Evolutionary conservation across 2,888 invertebrate genomes (phyloP), one percentile per base, ranked within the genome.

Genomic region (Lypha dubia): DNA sequence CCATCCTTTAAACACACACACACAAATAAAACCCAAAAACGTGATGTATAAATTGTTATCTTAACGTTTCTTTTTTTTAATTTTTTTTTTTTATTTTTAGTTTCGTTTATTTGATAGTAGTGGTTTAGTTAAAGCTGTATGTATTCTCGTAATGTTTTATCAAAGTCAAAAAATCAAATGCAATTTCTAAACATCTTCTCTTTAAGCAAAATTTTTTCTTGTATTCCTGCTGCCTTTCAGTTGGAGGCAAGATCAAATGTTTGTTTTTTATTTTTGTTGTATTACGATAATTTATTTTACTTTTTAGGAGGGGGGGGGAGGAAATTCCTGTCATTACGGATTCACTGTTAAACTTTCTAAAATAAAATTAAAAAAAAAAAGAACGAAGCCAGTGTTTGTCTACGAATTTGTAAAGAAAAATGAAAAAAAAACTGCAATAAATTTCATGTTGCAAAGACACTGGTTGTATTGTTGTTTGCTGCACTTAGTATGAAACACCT

Each of bases 261-360:
- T 76, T 76, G 53, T 76, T 73, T 76, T n/a, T 62, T 51, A 44
- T 73, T 58, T 65, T 67, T 68, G 1, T 62, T 60, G 44, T 51
- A 15, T 79, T 74, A 63, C 76, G 67, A 67, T 74, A 77, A 84
- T 80, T 73, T 84, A 81, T 84, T 77, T 56, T 77, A 77, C 80
- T 74, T 81, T 77, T 77, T 81, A 49, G 74, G n/a, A n/a, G n/a
- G n/a, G n/a, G n/a, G n/a, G n/a, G n/a, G 5, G 32, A 38, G 46
- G 62, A 75, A 68, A 81, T 70, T 77, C 84, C 80, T 60, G 65
- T 79, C 71, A 84, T 81, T 80, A 67, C 49, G 83, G 67, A 68
- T 79, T 63, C 67, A 84, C 73, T 84, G 76, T 56, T 80, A 68
- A 84, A 84, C 84, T 84, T 84, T 84, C 84, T 84, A 84, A 84